Base-by-base conservation (phyloP, 1,140 invertebrate genomes). In the Bombus huntii region DNA sequence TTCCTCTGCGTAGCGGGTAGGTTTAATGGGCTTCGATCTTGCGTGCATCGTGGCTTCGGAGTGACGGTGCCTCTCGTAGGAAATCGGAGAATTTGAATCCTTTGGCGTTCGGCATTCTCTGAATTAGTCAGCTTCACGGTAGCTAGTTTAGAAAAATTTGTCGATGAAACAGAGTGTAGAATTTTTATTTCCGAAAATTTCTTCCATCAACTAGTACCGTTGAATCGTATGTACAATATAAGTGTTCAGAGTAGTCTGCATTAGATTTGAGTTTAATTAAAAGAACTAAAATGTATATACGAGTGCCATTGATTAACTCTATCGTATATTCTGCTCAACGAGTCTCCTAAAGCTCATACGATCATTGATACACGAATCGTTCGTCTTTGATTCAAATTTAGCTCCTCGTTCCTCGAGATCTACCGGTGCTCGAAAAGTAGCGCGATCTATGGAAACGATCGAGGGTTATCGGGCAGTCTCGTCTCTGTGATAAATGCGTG, bases 401-500 rank as follows among this genome's bases (percentile, higher is more conserved):
- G 28, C 28, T 3, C 57, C 3, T 62, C 28, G 28, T 12, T 4
- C 59, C 9, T n/a, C 3, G 59, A 28, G 8, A 28, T 28, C 28
- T 3, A 12, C 1, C 59, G 28, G 12, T n/a, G 4, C 59, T 12
- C 10, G 59, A 9, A 12, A 12, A 62, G 12, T n/a, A 62, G 28
- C 10, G 28, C 59, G 28, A 62, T 83, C 70, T 82, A 82, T 66
- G 88, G 83, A 83, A 89, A 87, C 82, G 86, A 87, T 89, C 84
- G 83, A 88, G 73, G 78, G 71, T 89, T 89, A 89, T 89, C 88
- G 74, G 47, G n/a, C 5, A 47, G 34, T 31, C 68, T 34, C 81
- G 34, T 71, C 71, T 65, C 57, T n/a, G 74, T 87, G 88, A 89
- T 82, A 84, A 89, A 85, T 79, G 86, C 88, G 70, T 66, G 74